Percentiles rank a stretch among this genome's conserved stretches.
phyloP scores from a whole-genome alignment of 2,888 invertebrate species.

The Luperina testacea region DNA sequence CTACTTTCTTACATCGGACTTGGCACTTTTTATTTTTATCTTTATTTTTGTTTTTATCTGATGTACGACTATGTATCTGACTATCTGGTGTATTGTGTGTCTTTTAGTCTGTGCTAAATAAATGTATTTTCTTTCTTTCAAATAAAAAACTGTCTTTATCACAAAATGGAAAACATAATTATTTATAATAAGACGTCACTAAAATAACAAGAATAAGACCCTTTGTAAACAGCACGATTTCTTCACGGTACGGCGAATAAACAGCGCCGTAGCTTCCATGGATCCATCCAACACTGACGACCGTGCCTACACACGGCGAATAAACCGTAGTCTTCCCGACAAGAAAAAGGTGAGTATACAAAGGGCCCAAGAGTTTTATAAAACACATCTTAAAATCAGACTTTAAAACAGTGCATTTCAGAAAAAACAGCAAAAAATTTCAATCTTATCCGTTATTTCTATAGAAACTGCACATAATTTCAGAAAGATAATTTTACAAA shows the following conservation, averaged over 20 bases:
- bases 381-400: conserved; percentile 20
- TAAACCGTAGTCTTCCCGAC: not conserved
- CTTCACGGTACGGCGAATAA: not conserved
- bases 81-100: too few relatives aligned
- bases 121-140: too few relatives aligned
- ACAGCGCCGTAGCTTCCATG: too few relatives aligned
- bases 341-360: not conserved
- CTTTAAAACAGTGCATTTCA: conserved; percentile 10
- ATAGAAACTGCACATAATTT: not conserved
- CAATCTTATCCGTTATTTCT: not conserved
- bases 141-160: not conserved
- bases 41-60: too few relatives aligned
- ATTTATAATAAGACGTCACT: not conserved
- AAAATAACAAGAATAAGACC: not conserved
- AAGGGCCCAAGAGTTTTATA: not conserved
- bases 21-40: too few relatives aligned
- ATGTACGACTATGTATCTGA: too few relatives aligned
- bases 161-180: conserved; percentile 8
- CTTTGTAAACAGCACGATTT: not conserved
- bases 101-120: too few relatives aligned
- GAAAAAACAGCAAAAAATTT: not conserved
- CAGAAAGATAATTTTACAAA: conserved; percentile 21
- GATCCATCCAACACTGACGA: too few relatives aligned
- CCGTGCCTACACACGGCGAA: not conserved
- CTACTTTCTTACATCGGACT: too few relatives aligned